Percentiles rank a stretch among this genome's conserved stretches.
phyloP scores from a whole-genome alignment of 2,113 vertebrate genomes.

The Cololabis saira region DNA sequence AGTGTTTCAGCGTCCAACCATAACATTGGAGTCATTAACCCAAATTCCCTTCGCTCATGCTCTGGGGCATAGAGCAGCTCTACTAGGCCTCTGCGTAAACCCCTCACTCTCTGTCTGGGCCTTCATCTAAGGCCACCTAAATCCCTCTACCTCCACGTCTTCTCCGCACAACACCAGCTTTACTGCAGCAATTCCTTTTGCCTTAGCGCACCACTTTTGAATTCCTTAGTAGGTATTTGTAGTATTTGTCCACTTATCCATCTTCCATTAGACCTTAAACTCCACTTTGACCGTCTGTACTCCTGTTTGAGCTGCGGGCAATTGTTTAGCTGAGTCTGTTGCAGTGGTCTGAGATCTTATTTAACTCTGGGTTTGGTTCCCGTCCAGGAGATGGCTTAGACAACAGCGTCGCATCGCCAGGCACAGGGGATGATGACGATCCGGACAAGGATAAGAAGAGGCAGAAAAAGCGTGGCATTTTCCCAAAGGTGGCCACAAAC shows the following conservation, averaged over 20 bases:
- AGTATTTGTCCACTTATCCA: slow-evolving; percentile 75
- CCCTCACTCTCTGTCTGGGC: slow-evolving; percentile 52
- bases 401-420: slow-evolving; percentile 98
- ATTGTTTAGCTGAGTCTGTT: slow-evolving; percentile 16
- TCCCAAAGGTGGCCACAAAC: slow-evolving; percentile 99
- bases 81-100: slow-evolving; percentile 63
- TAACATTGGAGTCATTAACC: slow-evolving; percentile 72
- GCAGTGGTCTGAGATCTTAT: slow-evolving; percentile 66
- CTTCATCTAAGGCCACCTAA: slow-evolving; percentile 68
- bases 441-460: slow-evolving; percentile 99
- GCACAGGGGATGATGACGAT: slow-evolving; percentile 98
- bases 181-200: slow-evolving; percentile 37
- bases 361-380: slow-evolving; percentile 77
- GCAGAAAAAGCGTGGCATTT: slow-evolving; percentile 99
- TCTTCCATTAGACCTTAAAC: slow-evolving; percentile 60
- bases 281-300: slow-evolving; percentile 40
- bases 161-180: slow-evolving; percentile 52
- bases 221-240: slow-evolving; percentile 47
- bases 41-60: slow-evolving; percentile 67
- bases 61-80: slow-evolving; percentile 64
- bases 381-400: slow-evolving; percentile 96
- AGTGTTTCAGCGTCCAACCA: slow-evolving; percentile 74
- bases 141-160: slow-evolving; percentile 62
- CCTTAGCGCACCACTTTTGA: slow-evolving; percentile 41
- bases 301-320: slow-evolving; percentile 32